Percentiles rank a stretch among this genome's conserved stretches.
Conservation (phyloP, 2,113 vertebrate genomes). For the Benitochromis conjunctus region DNA sequence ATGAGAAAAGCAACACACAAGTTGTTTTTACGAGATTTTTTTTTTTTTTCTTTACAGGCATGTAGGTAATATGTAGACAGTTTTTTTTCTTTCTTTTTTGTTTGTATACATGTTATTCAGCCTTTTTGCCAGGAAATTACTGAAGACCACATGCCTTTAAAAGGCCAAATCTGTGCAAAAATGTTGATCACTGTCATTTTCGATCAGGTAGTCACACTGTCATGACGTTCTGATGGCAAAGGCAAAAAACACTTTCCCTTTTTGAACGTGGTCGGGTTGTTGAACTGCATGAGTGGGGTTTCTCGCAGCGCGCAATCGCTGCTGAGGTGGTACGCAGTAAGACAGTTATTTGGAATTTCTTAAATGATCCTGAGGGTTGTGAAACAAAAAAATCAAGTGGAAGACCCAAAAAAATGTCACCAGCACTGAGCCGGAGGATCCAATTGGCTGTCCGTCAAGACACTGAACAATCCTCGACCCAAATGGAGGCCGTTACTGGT, state of each 20-base stretch:
- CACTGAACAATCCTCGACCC: neutral
- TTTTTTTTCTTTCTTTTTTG: neutral
- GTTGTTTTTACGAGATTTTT: neutral
- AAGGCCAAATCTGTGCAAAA: neutral
- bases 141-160: neutral
- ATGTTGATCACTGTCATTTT: neutral
- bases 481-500: neutral
- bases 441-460: neutral
- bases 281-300: neutral
- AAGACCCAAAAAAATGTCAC: neutral
- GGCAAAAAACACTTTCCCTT: neutral
- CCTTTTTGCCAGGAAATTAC: neutral
- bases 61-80: neutral
- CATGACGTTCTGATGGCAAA: neutral
- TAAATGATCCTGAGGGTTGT: neutral
- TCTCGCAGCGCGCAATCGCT: neutral
- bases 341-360: neutral
- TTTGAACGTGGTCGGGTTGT: neutral
- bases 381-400: neutral
- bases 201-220: neutral
- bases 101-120: neutral
- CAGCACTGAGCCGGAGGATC: neutral
- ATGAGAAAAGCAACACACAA: neutral
- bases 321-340: neutral
- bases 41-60: fast-evolving